Percentiles rank a stretch among this genome's conserved stretches.
Conservation (phyloP, 1,140 invertebrate species). For the Mactra quadrangularis region DNA sequence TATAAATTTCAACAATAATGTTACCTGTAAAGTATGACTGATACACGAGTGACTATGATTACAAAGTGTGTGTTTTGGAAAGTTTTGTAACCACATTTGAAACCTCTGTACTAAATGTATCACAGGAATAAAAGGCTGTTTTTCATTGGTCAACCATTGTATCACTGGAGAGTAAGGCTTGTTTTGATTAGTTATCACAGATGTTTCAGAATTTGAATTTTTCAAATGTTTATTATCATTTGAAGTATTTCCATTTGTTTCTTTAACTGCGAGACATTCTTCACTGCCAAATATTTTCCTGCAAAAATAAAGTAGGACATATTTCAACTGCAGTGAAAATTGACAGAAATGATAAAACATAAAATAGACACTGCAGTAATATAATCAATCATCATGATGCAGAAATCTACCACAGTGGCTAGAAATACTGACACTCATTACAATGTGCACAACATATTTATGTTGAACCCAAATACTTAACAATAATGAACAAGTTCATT, state of each 20-base stretch:
- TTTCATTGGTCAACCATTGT: slow-evolving; percentile 39
- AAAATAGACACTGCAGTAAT: too few species aligned
- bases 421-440: too few species aligned
- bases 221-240: background rate
- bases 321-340: too few species aligned
- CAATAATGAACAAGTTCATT: too few species aligned
- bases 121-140: slow-evolving; percentile 17
- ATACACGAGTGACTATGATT: slow-evolving; percentile 69
- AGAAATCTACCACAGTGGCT: too few species aligned
- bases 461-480: too few species aligned
- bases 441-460: too few species aligned
- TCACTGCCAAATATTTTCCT: slow-evolving; percentile 50
- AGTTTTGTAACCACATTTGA: slow-evolving; percentile 4
- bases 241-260: background rate
- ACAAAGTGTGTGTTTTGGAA: slow-evolving; percentile 66
- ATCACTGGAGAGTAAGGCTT: slow-evolving; percentile 26
- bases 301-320: background rate
- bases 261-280: slow-evolving; percentile 14
- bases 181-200: slow-evolving; percentile 19
- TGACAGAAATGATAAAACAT: too few species aligned
- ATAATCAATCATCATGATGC: too few species aligned
- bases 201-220: background rate
- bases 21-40: slow-evolving; percentile 69
- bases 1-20: too few species aligned
- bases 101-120: background rate